A percentile compares a stretch with the other conserved stretches of the same genome.
phyloP scores from a whole-genome alignment of 2,888 invertebrate genomes.

The Agrochola macilenta region DNA sequence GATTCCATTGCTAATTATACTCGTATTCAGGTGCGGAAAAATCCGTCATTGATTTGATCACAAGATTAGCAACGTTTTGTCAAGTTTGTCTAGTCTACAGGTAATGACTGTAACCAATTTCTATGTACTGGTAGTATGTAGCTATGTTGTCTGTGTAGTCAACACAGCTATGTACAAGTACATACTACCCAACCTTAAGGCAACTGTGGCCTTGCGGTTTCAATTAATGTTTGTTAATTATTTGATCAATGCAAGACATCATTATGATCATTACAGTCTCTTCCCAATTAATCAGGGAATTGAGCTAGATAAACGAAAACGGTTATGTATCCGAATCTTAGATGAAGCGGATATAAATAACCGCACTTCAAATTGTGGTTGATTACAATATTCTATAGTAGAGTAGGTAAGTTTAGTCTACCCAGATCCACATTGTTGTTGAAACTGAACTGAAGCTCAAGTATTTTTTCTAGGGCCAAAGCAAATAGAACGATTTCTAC shows the following conservation, averaged over 20 bases:
- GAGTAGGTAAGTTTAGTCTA: background rate
- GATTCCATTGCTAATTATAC: background rate
- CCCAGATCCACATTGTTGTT: background rate
- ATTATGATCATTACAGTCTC: background rate
- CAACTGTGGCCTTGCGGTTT: background rate
- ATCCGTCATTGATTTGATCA: background rate
- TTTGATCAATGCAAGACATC: background rate
- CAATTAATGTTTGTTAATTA: slow-evolving; percentile 1
- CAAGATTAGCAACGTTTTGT: background rate
- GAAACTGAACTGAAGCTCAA: background rate
- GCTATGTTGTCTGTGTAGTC: background rate
- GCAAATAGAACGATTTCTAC: slow-evolving; percentile 43
- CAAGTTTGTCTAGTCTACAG: background rate
- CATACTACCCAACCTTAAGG: no score
- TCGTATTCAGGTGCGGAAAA: background rate
- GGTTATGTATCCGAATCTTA: background rate
- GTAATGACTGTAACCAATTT: no score
- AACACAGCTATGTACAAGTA: no score
- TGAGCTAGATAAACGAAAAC: background rate
- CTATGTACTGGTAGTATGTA: background rate
- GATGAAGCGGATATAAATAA: background rate
- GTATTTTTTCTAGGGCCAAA: slow-evolving; percentile 30
- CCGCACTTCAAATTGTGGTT: slow-evolving; percentile 7
- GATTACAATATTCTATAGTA: background rate
- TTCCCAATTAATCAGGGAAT: slow-evolving; percentile 16